Evolutionary conservation across 2,113 vertebrate genomes (phyloP), one percentile per base, ranked within the genome.

Genomic region (Ictalurus furcatus): DNA sequence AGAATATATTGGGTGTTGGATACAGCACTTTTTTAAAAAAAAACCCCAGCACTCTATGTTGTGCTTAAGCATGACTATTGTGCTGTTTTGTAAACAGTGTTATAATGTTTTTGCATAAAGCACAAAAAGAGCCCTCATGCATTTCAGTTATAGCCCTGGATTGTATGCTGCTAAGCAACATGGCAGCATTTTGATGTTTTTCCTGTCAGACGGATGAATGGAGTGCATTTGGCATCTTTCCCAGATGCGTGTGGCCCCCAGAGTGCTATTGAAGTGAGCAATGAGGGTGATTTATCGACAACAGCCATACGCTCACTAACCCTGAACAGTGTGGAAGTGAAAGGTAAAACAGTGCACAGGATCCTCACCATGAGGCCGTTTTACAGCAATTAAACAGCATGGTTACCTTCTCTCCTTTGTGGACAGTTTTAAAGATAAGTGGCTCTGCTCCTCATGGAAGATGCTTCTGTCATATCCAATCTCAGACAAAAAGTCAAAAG

Each of bases 181-280:
- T 91, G 90, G 88, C 84, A 89, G 84, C 90, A 90, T 92, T 89
- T 90, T 84, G 89, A 89, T 91, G 88, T 74, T 73, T n/a, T 90
- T 76, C 84, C 83, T 91, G 89, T 93, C 91, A 89, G 54, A 81
- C 37, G 88, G 89, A 87, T 90, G 88, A 93, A 89, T 91, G 86
- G 85, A 74, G 69, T 61, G 37, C 84, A 89, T 56, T 89, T 94
- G 93, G 92, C 92, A 85, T 79, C 13, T 58, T 28, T 92, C 93
- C 92, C 91, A 89, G 91, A 92, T 85, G 86, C 88, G 88, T 90
- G 88, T 84, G 48, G 87, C 88, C 89, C 89, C 90, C 91, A 90
- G 87, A 91, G 88, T 86, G 84, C 83, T 92, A 76, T 79, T 88
- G 90, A 83, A 88, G 44, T 89, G 80, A 44, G 84, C 87, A 89